Evolutionary conservation across 1,140 invertebrate genomes (phyloP).

Genomic region (Tribolium castaneum): DNA sequence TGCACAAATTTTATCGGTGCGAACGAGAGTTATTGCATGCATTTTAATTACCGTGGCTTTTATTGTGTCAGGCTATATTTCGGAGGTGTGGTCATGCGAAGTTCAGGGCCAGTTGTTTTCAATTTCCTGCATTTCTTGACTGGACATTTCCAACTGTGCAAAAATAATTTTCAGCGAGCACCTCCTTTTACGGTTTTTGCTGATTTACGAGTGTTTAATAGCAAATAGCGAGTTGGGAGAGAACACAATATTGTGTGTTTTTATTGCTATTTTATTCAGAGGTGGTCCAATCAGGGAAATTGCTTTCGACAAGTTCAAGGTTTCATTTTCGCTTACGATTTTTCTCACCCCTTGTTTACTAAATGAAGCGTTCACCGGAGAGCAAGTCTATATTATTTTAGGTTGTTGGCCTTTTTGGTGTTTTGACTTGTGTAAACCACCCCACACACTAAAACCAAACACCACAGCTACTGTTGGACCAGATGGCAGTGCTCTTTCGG

Average conservation of each 20-base stretch:
- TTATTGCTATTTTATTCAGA: too few species aligned
- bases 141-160: neutral
- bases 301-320: neutral
- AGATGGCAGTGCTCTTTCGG: slow-evolving; percentile 38
- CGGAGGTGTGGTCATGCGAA: slow-evolving; percentile 14
- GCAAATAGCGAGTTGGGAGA: too few species aligned
- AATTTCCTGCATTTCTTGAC: slow-evolving; percentile 6
- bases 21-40: neutral
- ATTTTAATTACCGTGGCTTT: neutral
- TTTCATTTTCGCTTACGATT: neutral
- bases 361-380: neutral
- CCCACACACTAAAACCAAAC: slow-evolving; percentile 25
- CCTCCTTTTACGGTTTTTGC: too few species aligned
- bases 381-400: slow-evolving; percentile 1
- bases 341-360: neutral
- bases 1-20: neutral
- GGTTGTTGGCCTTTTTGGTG: slow-evolving; percentile 39
- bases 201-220: too few species aligned
- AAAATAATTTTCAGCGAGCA: too few species aligned
- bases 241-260: too few species aligned
- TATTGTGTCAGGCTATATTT: neutral
- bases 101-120: neutral
- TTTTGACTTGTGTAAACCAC: slow-evolving; percentile 39
- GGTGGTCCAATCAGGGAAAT: neutral
- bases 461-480: slow-evolving; percentile 25